Conservation (phyloP, 2,797 vertebrate genomes). For the Nasua narica region DNA sequence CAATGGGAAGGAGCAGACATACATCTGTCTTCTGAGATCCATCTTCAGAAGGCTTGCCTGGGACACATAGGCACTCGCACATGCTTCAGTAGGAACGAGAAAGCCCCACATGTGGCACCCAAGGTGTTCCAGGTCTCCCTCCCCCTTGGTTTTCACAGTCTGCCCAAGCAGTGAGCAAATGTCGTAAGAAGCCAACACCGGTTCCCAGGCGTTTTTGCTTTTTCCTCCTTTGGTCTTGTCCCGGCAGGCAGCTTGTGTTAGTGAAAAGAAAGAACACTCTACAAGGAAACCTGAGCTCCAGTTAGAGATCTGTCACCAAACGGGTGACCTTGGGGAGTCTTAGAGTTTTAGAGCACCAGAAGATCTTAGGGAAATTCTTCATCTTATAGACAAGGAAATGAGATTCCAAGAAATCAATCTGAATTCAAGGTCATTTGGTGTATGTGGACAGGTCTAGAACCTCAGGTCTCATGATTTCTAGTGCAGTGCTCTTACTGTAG, state of each 20-base stretch:
- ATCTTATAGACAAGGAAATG: slow-evolving; percentile 23
- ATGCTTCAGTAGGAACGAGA: not conserved
- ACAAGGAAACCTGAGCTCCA: not conserved
- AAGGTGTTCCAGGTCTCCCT: not conserved
- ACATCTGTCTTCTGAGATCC: not conserved
- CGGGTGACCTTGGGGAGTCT: not conserved
- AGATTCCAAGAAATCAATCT: not conserved
- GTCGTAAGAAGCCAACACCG: not conserved
- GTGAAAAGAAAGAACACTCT: not conserved
- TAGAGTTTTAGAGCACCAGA: not conserved
- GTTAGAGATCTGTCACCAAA: not conserved
- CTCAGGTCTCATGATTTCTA: not conserved
- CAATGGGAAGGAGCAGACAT: not conserved
- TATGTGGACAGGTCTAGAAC: not conserved
- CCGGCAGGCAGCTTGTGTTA: not conserved
- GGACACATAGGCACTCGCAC: not conserved
- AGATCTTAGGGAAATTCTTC: not conserved
- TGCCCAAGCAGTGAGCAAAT: not conserved
- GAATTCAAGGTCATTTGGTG: not conserved
- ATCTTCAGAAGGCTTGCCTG: not conserved
- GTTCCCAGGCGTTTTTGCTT: not conserved
- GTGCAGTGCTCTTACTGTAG: not conserved
- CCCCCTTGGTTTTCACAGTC: not conserved
- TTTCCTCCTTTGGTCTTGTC: not conserved
- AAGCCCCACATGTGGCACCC: not conserved